A percentile compares a stretch with the other conserved stretches of the same genome.
Evolutionary conservation across 1,140 invertebrate species (phyloP).

Genomic region (Harlomillsia oculata): DNA sequence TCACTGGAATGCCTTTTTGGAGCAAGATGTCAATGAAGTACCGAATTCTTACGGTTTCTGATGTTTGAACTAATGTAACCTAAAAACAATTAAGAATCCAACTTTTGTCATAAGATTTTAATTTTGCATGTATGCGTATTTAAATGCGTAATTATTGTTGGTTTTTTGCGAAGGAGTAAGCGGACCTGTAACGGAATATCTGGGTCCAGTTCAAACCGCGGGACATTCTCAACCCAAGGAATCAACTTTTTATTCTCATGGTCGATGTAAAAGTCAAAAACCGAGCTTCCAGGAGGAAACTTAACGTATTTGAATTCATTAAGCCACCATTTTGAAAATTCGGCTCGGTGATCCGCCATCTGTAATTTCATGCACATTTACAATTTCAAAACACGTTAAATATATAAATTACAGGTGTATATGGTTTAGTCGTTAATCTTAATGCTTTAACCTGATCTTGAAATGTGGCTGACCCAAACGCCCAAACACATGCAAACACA

Average conservation of each 20-base stretch:
- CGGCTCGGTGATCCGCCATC: constrained; percentile 71
- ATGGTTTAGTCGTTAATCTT: no score
- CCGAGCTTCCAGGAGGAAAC: constrained; percentile 79
- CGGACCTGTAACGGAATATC: constrained; percentile 79
- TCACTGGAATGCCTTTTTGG: constrained; percentile 75
- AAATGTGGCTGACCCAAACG: constrained; percentile 88
- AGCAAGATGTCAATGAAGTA: constrained; percentile 86
- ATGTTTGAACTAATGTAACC: constrained; percentile 83
- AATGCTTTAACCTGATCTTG: constrained; percentile 71
- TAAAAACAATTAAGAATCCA: no score
- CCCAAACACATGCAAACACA: constrained; percentile 91
- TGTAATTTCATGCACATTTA: constrained; percentile 37
- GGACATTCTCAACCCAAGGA: constrained; percentile 77
- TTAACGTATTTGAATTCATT: constrained; percentile 93
- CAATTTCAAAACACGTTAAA: no score
- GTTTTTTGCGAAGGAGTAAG: not conserved
- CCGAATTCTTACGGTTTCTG: constrained; percentile 79
- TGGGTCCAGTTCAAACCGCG: constrained; percentile 81
- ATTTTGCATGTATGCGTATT: not conserved
- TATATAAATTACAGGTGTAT: no score
- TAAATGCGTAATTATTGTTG: not conserved
- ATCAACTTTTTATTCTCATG: constrained; percentile 77
- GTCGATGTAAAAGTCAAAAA: constrained; percentile 93
- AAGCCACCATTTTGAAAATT: constrained; percentile 95
- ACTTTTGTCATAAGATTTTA: constrained; percentile 9